These are phyloP conservation scores for Kuschelorhynchus macadamiae DNA, from an alignment of 2,888 invertebrate genomes.

Conservation along the genomic window DNA sequence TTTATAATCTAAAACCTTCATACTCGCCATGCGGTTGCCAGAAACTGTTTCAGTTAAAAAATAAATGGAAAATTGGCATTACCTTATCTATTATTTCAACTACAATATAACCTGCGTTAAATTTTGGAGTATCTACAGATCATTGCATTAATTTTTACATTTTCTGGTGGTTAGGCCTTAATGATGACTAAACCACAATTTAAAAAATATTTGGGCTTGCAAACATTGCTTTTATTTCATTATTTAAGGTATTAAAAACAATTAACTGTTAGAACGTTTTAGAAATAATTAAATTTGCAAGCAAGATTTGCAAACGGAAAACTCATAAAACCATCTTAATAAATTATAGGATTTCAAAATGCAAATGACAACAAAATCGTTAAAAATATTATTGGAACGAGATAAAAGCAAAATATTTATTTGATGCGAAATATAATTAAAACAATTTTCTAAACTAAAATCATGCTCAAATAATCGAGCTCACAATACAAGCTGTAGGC, in stretches of 20 bases:
- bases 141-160: conserved; percentile 23
- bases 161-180: conserved; percentile 35
- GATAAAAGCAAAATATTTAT: conserved; percentile 1
- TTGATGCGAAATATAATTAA: too few relatives aligned
- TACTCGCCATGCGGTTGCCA: too few relatives aligned
- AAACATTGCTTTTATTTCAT: conserved; percentile 13
- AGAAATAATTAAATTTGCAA: too few relatives aligned
- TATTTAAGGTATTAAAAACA: too few relatives aligned
- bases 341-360: conserved; percentile 36
- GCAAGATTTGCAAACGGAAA: conserved; percentile 12
- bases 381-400: conserved; percentile 52
- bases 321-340: conserved; percentile 12
- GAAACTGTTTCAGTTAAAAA: too few relatives aligned
- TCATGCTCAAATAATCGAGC: too few relatives aligned
- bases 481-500: too few relatives aligned
- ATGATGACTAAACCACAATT: conserved; percentile 27
- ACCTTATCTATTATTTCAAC: too few relatives aligned
- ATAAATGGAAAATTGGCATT: too few relatives aligned
- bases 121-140: conserved; percentile 27
- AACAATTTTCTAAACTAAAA: too few relatives aligned
- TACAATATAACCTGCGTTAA: conserved; percentile 9
- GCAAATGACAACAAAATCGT: conserved; percentile 44
- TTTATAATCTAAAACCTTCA: too few relatives aligned
- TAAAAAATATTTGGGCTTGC: conserved; percentile 5
- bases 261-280: conserved; percentile 2